Evolutionary conservation across 2,797 vertebrate genomes (phyloP).

Genomic region (Enteromius thamalakanensis): DNA sequence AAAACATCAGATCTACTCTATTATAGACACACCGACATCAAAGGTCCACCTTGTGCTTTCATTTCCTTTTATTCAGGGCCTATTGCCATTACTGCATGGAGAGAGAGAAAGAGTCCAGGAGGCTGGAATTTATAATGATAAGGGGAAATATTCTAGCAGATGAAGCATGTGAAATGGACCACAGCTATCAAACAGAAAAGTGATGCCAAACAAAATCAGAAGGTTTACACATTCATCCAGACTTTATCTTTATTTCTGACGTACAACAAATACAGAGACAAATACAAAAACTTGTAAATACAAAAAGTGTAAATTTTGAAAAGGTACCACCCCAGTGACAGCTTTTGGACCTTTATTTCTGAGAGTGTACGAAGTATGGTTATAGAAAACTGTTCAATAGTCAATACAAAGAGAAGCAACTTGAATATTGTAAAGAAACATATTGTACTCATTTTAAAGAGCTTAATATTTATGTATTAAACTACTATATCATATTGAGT

Average conservation of each 20-base stretch:
- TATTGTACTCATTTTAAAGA: neutral
- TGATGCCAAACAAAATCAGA: constrained; percentile 28
- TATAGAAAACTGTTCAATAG: neutral
- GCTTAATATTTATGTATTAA: neutral
- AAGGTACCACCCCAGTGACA: too few relatives aligned
- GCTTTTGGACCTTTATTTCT: too few relatives aligned
- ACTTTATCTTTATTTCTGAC: neutral
- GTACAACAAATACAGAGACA: neutral
- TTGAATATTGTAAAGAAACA: neutral
- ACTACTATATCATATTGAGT: neutral
- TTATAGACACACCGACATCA: constrained; percentile 65
- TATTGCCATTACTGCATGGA: constrained; percentile 53
- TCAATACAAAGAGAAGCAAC: neutral
- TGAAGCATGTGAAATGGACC: constrained; percentile 1
- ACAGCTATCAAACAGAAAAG: constrained; percentile 12
- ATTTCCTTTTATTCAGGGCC: constrained; percentile 70
- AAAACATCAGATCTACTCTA: constrained; percentile 48
- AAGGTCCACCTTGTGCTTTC: constrained; percentile 62
- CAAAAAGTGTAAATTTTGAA: too few relatives aligned
- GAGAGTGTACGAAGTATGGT: neutral
- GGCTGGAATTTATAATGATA: constrained; percentile 50
- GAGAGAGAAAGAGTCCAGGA: constrained; percentile 28
- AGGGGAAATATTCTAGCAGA: neutral
- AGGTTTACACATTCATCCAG: neutral
- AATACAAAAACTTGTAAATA: too few relatives aligned